Percentiles rank a stretch among this genome's conserved stretches.
Evolutionary conservation across 2,888 invertebrate genomes (phyloP).

Genomic region (Mechanitis mazaeus): DNA sequence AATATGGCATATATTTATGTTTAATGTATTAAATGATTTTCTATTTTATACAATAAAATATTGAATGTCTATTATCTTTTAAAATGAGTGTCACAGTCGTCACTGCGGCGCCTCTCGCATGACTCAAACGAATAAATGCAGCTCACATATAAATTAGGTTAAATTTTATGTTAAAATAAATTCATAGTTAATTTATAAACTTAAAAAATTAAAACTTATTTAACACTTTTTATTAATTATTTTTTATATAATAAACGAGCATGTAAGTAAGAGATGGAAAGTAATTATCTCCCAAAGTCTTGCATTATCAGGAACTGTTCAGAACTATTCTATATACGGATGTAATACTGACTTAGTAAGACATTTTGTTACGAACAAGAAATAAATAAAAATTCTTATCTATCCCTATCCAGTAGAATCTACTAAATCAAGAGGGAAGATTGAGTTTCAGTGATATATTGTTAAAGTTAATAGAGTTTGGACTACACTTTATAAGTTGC

Average conservation of each 20-base stretch:
- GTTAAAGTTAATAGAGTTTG: constrained; percentile 17
- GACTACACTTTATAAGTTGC: not conserved
- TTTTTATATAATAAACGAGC: too few species aligned
- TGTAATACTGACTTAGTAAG: too few species aligned
- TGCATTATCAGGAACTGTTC: too few species aligned
- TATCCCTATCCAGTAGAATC: constrained; percentile 17
- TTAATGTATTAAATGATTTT: not conserved
- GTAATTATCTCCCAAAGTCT: too few species aligned
- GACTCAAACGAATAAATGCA: not conserved
- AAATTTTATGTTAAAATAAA: not conserved
- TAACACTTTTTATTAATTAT: too few species aligned
- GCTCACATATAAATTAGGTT: not conserved
- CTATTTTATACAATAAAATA: constrained; percentile 1
- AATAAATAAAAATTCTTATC: constrained; percentile 6
- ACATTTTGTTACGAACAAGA: too few species aligned
- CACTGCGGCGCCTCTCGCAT: constrained; percentile 4
- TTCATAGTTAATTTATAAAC: not conserved
- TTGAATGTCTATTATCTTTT: not conserved
- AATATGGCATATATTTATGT: too few species aligned
- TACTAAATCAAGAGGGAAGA: constrained; percentile 28
- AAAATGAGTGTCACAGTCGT: not conserved
- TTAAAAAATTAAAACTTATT: too few species aligned
- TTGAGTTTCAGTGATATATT: constrained; percentile 18
- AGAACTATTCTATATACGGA: too few species aligned
- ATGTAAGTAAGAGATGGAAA: too few species aligned